These are phyloP conservation scores for Phrynocephalus guinanensis DNA, from an alignment of 2,797 vertebrate species.

Conservation along the genomic window DNA sequence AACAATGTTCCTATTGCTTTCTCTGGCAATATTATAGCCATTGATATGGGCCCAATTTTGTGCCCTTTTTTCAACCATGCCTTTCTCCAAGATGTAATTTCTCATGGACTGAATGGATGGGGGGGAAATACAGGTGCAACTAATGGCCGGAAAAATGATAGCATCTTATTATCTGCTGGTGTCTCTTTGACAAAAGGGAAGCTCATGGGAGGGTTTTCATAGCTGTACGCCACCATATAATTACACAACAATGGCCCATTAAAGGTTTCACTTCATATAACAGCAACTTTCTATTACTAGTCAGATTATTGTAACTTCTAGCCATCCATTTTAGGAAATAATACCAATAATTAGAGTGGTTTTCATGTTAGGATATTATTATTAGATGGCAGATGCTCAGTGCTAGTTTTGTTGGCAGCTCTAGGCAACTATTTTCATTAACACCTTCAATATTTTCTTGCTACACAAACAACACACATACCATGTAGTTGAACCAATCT, in stretches of 20 bases:
- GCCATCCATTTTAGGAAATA: conserved; percentile 62
- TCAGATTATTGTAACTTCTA: conserved; percentile 59
- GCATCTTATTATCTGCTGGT: conserved; percentile 56
- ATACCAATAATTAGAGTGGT: conserved; percentile 67
- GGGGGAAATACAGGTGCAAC: conserved; percentile 56
- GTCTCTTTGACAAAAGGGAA: conserved; percentile 27
- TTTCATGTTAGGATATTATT: conserved; percentile 47
- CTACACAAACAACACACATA: conserved; percentile 10
- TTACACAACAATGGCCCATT: conserved; percentile 66
- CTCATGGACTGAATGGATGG: conserved; percentile 39
- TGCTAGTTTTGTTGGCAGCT: conserved; percentile 42
- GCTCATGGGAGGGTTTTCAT: conserved; percentile 44
- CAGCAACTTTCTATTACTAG: conserved; percentile 65
- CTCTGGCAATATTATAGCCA: not conserved
- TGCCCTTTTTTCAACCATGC: conserved; percentile 1
- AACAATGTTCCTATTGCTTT: not conserved
- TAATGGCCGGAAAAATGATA: conserved; percentile 60
- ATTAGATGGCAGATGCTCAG: conserved; percentile 42
- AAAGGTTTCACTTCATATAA: conserved; percentile 50
- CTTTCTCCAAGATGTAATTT: conserved; percentile 32
- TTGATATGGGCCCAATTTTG: not conserved
- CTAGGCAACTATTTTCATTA: conserved; percentile 66
- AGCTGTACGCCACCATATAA: conserved; percentile 60
- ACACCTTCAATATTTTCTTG: conserved; percentile 57
- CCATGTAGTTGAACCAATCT: conserved; percentile 41